Evolutionary conservation across 2,797 vertebrate species (phyloP).

Genomic region (Emydoidea blandingii): DNA sequence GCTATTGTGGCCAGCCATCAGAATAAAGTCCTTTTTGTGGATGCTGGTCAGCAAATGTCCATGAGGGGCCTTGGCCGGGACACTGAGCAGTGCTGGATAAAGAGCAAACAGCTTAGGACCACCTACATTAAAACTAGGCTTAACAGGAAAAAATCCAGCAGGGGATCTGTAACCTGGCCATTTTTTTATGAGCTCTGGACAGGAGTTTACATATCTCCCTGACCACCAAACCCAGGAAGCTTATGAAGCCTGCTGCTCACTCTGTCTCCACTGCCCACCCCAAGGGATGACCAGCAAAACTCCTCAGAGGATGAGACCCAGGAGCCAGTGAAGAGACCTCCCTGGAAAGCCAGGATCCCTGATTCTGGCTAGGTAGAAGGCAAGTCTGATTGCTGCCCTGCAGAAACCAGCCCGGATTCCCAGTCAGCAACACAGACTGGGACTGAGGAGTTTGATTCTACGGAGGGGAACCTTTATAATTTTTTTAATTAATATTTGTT

Average conservation of each 20-base stretch:
- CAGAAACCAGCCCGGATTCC: neutral
- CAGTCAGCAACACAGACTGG: neutral
- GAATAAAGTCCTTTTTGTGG: neutral
- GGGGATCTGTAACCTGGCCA: neutral
- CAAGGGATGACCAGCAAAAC: neutral
- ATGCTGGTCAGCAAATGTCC: neutral
- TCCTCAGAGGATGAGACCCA: neutral
- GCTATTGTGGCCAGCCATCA: neutral
- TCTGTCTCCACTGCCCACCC: constrained; percentile 37
- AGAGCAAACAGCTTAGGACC: neutral
- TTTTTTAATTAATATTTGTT: neutral
- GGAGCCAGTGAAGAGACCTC: neutral
- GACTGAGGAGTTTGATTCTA: neutral
- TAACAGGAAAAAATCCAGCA: neutral
- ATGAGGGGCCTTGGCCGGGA: neutral
- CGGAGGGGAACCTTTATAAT: neutral
- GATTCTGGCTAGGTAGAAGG: neutral
- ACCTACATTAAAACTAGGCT: neutral
- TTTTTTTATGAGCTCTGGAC: neutral
- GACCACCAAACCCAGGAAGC: neutral
- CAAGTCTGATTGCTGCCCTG: neutral
- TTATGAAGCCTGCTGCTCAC: constrained; percentile 26
- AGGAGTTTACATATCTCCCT: neutral
- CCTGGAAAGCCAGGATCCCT: neutral
- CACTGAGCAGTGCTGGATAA: neutral